A percentile compares a stretch with the other conserved stretches of the same genome.
Evolutionary conservation across 2,888 invertebrate species (phyloP).

Genomic region (Leptopilina drosophilae): DNA sequence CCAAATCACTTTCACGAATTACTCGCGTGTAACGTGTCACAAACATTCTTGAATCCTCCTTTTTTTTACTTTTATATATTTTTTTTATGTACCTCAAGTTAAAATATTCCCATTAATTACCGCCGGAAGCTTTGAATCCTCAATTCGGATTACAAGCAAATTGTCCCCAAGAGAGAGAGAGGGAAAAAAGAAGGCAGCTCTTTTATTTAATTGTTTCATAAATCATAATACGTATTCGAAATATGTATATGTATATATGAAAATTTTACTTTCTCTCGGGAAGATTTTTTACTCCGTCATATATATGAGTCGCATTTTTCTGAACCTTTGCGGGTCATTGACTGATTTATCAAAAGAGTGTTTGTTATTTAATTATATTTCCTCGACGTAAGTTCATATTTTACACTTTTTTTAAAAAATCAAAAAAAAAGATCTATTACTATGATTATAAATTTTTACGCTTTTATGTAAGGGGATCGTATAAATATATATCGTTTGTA

Average conservation of each 20-base stretch:
- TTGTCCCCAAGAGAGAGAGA: background rate
- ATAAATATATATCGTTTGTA: background rate
- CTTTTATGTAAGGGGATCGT: background rate
- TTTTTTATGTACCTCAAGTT: background rate
- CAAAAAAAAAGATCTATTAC: no score
- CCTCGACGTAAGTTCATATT: conserved; percentile 12
- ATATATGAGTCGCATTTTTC: background rate
- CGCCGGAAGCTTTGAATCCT: conserved; percentile 22
- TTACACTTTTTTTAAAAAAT: no score
- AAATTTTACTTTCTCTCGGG: conserved; percentile 22
- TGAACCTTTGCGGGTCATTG: background rate
- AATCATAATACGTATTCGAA: background rate
- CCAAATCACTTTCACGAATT: conserved; percentile 60
- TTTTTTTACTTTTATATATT: background rate
- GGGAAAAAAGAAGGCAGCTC: background rate
- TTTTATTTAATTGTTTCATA: conserved; percentile 28
- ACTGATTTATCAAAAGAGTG: background rate
- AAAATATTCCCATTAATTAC: conserved; percentile 24
- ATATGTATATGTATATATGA: background rate
- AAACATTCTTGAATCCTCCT: conserved; percentile 21
- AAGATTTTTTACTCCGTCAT: background rate
- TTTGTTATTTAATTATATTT: background rate
- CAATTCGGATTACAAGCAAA: background rate
- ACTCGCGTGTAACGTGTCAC: background rate
- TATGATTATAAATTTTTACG: background rate